Evolutionary conservation across 1,140 invertebrate species (phyloP).

Genomic region (Cotesia chilonis): DNA sequence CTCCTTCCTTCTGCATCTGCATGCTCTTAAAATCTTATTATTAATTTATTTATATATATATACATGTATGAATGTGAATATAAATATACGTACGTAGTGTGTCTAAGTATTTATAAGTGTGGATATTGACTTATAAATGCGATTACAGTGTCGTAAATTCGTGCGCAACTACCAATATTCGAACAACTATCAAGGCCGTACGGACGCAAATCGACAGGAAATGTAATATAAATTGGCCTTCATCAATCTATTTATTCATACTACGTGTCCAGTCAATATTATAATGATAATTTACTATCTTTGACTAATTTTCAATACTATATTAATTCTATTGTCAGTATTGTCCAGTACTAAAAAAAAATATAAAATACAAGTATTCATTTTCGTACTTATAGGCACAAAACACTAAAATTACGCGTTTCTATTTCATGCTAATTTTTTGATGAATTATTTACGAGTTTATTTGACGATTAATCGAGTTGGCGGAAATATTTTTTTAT

Average conservation of each 20-base stretch:
- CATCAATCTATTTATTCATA: constrained; percentile 28
- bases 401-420: no score
- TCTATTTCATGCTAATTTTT: no score
- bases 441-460: no score
- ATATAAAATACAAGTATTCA: no score
- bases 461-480: no score
- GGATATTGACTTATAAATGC: constrained; percentile 3
- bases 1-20: constrained; percentile 29
- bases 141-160: constrained; percentile 2
- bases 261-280: constrained; percentile 6
- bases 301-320: constrained; percentile 4
- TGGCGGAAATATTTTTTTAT: no score
- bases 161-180: constrained; percentile 33
- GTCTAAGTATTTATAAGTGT: neutral
- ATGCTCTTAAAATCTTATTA: constrained; percentile 19
- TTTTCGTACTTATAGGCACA: no score
- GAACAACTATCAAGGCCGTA: constrained; percentile 23
- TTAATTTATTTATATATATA: constrained; percentile 15
- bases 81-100: neutral
- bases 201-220: constrained; percentile 29
- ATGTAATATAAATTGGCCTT: constrained; percentile 28
- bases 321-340: neutral
- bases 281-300: constrained; percentile 7
- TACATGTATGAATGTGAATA: neutral
- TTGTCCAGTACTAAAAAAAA: neutral